These are phyloP conservation scores for Anarsia innoxiella DNA, from an alignment of 2,888 invertebrate species.

Conservation along the genomic window DNA sequence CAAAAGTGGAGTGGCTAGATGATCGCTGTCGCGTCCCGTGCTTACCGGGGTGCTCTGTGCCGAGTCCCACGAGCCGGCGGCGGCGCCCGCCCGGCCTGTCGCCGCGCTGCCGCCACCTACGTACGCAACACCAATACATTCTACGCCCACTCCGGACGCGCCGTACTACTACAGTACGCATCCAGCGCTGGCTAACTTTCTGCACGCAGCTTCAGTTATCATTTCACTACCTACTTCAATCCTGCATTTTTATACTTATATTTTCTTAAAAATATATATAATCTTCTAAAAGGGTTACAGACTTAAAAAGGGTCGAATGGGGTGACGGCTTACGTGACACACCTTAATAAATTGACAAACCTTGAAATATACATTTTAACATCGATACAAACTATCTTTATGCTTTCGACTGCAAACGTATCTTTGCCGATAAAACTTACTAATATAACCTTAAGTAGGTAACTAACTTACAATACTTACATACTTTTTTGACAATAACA, in stretches of 20 bases:
- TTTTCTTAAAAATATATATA: not conserved
- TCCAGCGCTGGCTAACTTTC: not conserved
- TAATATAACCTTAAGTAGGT: no score
- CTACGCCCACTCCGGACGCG: slow-evolving; percentile 1
- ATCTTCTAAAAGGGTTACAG: no score
- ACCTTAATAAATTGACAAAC: no score
- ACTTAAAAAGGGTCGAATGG: no score
- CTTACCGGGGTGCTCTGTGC: slow-evolving; percentile 67
- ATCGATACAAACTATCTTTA: no score
- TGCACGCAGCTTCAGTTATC: not conserved
- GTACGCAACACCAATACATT: slow-evolving; percentile 42
- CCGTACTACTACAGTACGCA: not conserved
- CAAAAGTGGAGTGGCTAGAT: slow-evolving; percentile 56
- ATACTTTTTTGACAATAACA: no score
- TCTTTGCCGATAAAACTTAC: no score
- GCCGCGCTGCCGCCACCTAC: slow-evolving; percentile 69
- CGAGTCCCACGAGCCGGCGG: slow-evolving; percentile 62
- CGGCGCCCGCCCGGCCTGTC: slow-evolving; percentile 55
- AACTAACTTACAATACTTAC: no score
- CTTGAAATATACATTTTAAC: no score
- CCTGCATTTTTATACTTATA: no score
- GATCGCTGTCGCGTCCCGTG: slow-evolving; percentile 57
- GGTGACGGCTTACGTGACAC: no score
- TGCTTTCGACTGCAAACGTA: no score
- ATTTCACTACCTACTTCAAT: not conserved